A percentile compares a stretch with the other conserved stretches of the same genome.
These are phyloP conservation scores for Anthopleura xanthogrammica DNA, from an alignment of 92 coral and sea anemone genomes.

Conservation along the genomic window DNA sequence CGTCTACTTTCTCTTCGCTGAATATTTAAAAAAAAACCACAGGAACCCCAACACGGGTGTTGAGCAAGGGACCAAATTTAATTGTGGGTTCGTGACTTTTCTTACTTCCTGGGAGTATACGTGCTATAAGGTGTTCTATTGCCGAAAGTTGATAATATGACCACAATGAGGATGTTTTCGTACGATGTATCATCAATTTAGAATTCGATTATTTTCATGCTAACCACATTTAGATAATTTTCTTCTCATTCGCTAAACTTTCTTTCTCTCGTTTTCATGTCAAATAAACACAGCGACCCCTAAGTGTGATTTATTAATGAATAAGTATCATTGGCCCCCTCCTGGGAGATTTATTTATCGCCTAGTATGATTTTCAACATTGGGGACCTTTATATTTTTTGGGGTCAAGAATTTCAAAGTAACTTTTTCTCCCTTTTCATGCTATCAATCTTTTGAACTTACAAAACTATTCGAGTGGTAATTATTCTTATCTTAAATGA, in stretches of 20 bases:
- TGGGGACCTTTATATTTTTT: not conserved
- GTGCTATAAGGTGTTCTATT: not conserved
- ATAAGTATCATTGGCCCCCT: not conserved
- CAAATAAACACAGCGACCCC: not conserved
- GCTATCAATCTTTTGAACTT: not conserved
- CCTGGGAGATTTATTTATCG: not conserved
- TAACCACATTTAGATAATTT: not conserved
- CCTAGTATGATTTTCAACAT: not conserved
- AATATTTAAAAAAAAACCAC: not conserved
- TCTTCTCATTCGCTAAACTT: not conserved
- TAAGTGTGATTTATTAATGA: not conserved
- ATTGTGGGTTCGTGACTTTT: not conserved
- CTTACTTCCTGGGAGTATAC: slow-evolving; percentile 8
- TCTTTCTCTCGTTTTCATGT: not conserved
- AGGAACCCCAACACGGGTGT: not conserved
- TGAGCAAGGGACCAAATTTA: too few species aligned
- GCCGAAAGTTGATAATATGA: not conserved
- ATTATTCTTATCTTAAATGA: not conserved
- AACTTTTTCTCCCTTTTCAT: not conserved
- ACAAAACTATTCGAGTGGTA: not conserved
- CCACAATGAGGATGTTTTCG: slow-evolving; percentile 2
- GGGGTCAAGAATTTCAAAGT: not conserved
- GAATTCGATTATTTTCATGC: not conserved
- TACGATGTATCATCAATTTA: not conserved
- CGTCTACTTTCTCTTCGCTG: not conserved